These are phyloP conservation scores for Alectura lathami DNA, from an alignment of 2,113 vertebrate species.

Conservation along the genomic window DNA sequence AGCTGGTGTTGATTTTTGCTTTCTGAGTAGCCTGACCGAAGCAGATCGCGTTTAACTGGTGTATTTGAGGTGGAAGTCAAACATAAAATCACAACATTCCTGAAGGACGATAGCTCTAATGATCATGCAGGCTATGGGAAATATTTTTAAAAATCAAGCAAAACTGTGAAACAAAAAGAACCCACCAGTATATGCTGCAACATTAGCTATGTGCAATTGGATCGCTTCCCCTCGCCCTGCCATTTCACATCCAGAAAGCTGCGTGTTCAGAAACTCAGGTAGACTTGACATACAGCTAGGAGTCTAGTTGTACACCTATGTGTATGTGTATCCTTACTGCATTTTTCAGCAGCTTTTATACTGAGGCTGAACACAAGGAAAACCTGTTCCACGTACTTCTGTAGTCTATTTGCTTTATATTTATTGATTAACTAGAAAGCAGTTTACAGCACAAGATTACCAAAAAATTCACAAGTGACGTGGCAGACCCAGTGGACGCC, in stretches of 20 bases:
- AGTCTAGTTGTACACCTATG: background rate
- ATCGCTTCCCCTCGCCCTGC: background rate
- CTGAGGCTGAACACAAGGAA: background rate
- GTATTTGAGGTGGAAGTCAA: background rate
- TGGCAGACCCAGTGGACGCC: background rate
- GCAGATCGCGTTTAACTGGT: background rate
- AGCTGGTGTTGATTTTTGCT: background rate
- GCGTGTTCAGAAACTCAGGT: background rate
- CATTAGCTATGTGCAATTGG: background rate
- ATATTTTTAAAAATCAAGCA: background rate
- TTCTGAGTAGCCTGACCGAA: background rate
- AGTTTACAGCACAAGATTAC: background rate
- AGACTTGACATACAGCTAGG: background rate
- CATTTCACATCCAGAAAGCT: background rate
- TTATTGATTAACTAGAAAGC: slow-evolving; percentile 16
- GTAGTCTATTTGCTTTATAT: background rate
- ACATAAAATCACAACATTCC: background rate
- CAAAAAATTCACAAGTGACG: background rate
- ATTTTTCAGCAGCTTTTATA: background rate
- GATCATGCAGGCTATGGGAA: background rate
- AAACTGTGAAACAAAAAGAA: too few relatives aligned
- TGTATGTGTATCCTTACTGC: background rate
- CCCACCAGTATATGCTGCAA: background rate
- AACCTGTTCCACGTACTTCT: background rate
- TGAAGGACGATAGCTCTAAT: background rate